phyloP scores from a whole-genome alignment of 2,888 invertebrate genomes.

The Sminthurides aquaticus region DNA sequence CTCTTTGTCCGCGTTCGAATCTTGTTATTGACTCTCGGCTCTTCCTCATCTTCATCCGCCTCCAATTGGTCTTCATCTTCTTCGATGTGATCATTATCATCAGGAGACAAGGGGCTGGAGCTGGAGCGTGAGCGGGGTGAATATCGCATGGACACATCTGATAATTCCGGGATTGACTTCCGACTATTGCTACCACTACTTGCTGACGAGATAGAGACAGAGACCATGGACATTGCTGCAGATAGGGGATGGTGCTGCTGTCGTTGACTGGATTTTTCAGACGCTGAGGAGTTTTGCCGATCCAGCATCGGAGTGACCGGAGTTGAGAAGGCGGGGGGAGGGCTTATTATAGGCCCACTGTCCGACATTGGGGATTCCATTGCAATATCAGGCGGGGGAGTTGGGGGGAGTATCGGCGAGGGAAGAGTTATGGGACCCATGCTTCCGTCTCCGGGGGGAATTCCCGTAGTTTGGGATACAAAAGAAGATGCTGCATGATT shows the following conservation, averaged over 20 bases:
- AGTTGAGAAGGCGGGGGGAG: slow-evolving; percentile 42
- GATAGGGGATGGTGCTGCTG: slow-evolving; percentile 24
- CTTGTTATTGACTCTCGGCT: not conserved
- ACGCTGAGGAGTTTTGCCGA: slow-evolving; percentile 38
- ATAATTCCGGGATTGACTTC: slow-evolving; percentile 35
- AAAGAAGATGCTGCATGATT: too few relatives aligned
- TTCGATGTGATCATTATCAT: slow-evolving; percentile 26
- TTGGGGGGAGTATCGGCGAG: slow-evolving; percentile 37
- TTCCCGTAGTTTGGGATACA: not conserved
- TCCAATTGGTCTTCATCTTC: slow-evolving; percentile 27
- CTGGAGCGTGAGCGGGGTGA: slow-evolving; percentile 30
- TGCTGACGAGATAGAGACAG: slow-evolving; percentile 23
- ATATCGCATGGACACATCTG: slow-evolving; percentile 39
- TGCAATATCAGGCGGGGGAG: slow-evolving; percentile 36
- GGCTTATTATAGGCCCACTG: slow-evolving; percentile 38
- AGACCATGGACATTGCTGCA: slow-evolving; percentile 38
- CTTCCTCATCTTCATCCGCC: slow-evolving; percentile 31
- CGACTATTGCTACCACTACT: slow-evolving; percentile 25
- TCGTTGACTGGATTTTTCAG: slow-evolving; percentile 32
- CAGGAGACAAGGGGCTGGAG: slow-evolving; percentile 37
- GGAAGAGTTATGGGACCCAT: slow-evolving; percentile 38
- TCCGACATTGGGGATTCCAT: slow-evolving; percentile 42
- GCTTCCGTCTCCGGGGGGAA: not conserved
- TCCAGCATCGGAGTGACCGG: slow-evolving; percentile 43
- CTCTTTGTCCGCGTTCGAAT: slow-evolving; percentile 15